Base-by-base conservation (phyloP, 2,888 invertebrate genomes). In the Sphinx pinastri region DNA sequence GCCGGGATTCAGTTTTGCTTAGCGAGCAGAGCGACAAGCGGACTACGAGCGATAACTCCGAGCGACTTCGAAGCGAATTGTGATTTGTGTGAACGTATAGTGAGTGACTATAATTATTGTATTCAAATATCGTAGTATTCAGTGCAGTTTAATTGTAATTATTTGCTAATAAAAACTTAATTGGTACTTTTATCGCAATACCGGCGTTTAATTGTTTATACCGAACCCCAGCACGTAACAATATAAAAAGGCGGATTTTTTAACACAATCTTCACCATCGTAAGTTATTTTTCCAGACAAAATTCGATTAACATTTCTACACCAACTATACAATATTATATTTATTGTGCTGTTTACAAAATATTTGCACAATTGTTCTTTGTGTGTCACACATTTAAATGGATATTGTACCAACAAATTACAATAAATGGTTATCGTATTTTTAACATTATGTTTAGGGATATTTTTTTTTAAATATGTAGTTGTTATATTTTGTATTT, bases 231-330 rank as follows among this genome's bases (percentile, higher is more conserved):
- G n/a, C n/a, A n/a, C n/a, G n/a, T 57, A 25, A 57, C 25, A 57
- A 57, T 57, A 57, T 13, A 57, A 12, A 57, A 12, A 2, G 7
- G 57, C 31, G 25, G 12, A 25, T 57, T 57, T 57, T 57, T 57
- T 57, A 2, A 57, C 70, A 68, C 71, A 70, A 67, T 73, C 57
- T 25, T 57, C 57, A 25, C 57, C 57, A 12, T 57, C 57, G 25
- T 57, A 25, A 4, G 25, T 57, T 57, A 57, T 57, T 57, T 57
- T 57, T 1, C 57, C 57, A 5, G 57, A 57, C 57, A 57, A 25
- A 25, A 57, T 57, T 13, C 57, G 57, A 31, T 57, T 57, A 2
- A 57, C 13, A 57, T 57, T 57, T 57, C 57, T 10, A 57, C 57
- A 57, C 57, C 57, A 57, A 57, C 57, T 57, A 57, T 57, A 57